Percentiles rank a stretch among this genome's conserved stretches.
phyloP scores from a whole-genome alignment of 2,113 vertebrate genomes.

The Sander lucioperca region DNA sequence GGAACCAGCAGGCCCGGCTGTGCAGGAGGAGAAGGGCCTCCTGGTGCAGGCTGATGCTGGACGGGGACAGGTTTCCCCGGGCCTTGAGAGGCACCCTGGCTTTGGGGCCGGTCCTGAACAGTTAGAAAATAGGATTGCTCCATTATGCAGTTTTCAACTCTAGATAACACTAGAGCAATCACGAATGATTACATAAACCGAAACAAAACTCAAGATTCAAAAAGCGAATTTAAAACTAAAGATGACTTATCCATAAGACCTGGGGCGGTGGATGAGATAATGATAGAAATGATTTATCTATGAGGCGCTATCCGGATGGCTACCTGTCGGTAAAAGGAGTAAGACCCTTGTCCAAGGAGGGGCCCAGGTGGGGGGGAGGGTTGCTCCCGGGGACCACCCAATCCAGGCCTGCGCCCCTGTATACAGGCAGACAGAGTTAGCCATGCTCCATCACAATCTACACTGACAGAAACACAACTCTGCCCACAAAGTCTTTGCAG shows the following conservation, averaged over 20 bases:
- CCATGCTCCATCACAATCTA: conserved; percentile 66
- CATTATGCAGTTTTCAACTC: conserved; percentile 1
- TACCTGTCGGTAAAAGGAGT: conserved; percentile 86
- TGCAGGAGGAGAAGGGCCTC: conserved; percentile 68
- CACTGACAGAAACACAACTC: conserved; percentile 38
- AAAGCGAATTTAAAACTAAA: conserved; percentile 50
- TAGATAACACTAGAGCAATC: background rate
- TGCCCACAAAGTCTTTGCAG: conserved; percentile 16
- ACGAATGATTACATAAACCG: conserved; percentile 42
- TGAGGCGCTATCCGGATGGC: conserved; percentile 71
- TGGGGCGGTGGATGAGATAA: conserved; percentile 50
- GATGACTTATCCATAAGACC: conserved; percentile 38
- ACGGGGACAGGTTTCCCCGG: conserved; percentile 61
- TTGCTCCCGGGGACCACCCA: conserved; percentile 83
- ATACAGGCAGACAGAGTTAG: conserved; percentile 80
- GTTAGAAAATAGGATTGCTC: background rate
- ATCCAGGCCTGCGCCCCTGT: conserved; percentile 83
- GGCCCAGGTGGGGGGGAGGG: conserved; percentile 83
- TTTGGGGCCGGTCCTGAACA: conserved; percentile 76
- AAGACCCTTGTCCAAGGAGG: conserved; percentile 83
- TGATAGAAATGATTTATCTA: conserved; percentile 64
- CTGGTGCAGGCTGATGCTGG: conserved; percentile 68
- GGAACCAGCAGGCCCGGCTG: conserved; percentile 70
- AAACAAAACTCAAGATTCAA: conserved; percentile 35
- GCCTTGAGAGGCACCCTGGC: conserved; percentile 61